phyloP scores from a whole-genome alignment of 2,797 vertebrate species.

The Prionace glauca region DNA sequence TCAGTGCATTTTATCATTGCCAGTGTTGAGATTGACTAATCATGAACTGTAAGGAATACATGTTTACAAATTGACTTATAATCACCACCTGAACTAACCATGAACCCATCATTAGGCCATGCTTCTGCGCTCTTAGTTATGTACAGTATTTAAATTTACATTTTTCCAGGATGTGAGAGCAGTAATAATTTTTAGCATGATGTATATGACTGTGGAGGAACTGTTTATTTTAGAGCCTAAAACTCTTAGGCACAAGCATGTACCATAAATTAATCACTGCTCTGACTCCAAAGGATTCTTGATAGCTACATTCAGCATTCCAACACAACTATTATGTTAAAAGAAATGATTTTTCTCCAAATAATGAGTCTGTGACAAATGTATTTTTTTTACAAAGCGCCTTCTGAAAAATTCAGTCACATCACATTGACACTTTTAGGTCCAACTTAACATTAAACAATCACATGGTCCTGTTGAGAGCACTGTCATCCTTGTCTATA shows the following conservation, averaged over 20 bases:
- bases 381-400: background rate
- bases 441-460: background rate
- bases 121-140: background rate
- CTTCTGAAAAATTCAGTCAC: background rate
- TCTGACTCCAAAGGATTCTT: background rate
- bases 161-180: background rate
- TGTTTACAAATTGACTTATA: slow-evolving; percentile 22
- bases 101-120: background rate
- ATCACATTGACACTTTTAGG: background rate
- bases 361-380: background rate
- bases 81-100: background rate
- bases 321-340: background rate
- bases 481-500: background rate
- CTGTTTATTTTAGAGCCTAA: background rate
- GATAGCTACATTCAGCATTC: background rate
- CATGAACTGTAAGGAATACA: background rate
- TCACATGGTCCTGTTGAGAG: background rate
- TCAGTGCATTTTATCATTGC: background rate
- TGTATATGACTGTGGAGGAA: background rate
- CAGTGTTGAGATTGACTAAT: background rate
- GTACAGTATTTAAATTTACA: background rate
- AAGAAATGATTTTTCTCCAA: too few species aligned
- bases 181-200: background rate
- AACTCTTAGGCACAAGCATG: background rate
- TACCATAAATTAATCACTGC: background rate